Evolutionary conservation across 2,797 vertebrate species (phyloP).

Genomic region (Leptoclinus maculatus): DNA sequence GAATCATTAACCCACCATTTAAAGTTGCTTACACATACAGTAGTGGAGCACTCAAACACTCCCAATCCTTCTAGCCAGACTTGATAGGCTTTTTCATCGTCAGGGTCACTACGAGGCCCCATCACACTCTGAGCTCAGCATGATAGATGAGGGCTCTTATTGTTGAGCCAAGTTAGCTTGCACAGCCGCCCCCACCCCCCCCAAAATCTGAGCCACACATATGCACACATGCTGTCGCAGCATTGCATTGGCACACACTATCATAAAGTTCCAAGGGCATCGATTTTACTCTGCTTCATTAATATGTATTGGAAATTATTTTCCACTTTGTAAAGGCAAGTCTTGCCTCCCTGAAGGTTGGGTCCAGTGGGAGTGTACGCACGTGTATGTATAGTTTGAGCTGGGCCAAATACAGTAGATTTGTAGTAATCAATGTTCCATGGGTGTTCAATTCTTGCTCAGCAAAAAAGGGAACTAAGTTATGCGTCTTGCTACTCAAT

Average conservation of each 20-base stretch:
- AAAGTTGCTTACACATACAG: slow-evolving; percentile 54
- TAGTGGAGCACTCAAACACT: slow-evolving; percentile 28
- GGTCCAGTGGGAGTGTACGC: slow-evolving; percentile 48
- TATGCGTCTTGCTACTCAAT: slow-evolving; percentile 5
- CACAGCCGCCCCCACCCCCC: slow-evolving; percentile 14
- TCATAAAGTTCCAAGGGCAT: slow-evolving; percentile 83
- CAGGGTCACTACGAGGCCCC: slow-evolving; percentile 63
- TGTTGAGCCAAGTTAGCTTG: slow-evolving; percentile 53
- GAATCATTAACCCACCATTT: slow-evolving; percentile 51
- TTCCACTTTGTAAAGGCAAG: slow-evolving; percentile 80
- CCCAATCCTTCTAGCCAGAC: slow-evolving; percentile 42
- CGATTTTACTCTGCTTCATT: slow-evolving; percentile 81
- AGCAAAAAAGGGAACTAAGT: slow-evolving; percentile 45
- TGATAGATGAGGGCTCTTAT: slow-evolving; percentile 77
- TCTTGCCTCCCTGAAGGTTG: slow-evolving; percentile 77
- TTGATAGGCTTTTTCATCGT: slow-evolving; percentile 63
- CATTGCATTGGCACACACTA: slow-evolving; percentile 67
- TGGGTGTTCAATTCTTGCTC: slow-evolving; percentile 41
- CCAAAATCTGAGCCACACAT: slow-evolving; percentile 53
- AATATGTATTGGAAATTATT: slow-evolving; percentile 88
- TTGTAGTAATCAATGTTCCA: slow-evolving; percentile 49
- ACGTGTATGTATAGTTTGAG: slow-evolving; percentile 47
- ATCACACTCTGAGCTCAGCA: slow-evolving; percentile 59
- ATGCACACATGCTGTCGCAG: slow-evolving; percentile 68
- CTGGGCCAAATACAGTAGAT: slow-evolving; percentile 50